Evolutionary conservation across 2,113 vertebrate species (phyloP).

Genomic region (Bungarus multicinctus): DNA sequence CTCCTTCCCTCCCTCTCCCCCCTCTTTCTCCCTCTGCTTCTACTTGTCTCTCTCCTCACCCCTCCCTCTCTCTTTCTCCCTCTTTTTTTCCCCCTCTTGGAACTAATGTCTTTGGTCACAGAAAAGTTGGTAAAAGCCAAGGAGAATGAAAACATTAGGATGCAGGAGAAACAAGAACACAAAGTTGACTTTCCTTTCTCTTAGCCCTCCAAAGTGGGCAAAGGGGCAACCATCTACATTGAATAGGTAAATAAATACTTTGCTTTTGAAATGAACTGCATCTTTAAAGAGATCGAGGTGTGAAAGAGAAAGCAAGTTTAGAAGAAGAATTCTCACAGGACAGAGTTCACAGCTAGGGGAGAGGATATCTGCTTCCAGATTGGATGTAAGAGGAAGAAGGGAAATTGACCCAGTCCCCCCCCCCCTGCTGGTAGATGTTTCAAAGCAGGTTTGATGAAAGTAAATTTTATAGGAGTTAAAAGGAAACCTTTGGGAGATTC

Average conservation of each 20-base stretch:
- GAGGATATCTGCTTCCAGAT: background rate
- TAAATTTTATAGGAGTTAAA: background rate
- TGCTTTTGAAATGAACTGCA: background rate
- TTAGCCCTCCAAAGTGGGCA: background rate
- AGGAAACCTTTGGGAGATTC: background rate
- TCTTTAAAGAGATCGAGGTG: background rate
- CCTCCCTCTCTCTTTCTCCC: too few relatives aligned
- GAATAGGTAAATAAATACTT: background rate
- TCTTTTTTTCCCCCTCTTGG: background rate
- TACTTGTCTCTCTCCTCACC: too few relatives aligned
- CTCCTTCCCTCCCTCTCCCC: too few relatives aligned
- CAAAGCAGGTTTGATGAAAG: background rate
- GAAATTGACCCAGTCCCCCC: background rate
- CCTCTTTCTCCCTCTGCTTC: too few relatives aligned
- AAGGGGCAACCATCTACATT: fast-evolving
- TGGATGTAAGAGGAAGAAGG: background rate
- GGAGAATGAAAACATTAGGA: background rate
- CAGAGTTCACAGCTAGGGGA: background rate
- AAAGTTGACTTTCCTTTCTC: background rate
- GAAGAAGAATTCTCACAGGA: background rate
- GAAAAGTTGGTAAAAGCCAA: background rate
- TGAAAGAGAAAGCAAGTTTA: background rate
- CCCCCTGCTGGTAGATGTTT: background rate
- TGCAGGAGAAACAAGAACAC: background rate
- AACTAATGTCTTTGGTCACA: background rate